Conservation (phyloP, 2,113 vertebrate species). For the Alouatta palliata region DNA sequence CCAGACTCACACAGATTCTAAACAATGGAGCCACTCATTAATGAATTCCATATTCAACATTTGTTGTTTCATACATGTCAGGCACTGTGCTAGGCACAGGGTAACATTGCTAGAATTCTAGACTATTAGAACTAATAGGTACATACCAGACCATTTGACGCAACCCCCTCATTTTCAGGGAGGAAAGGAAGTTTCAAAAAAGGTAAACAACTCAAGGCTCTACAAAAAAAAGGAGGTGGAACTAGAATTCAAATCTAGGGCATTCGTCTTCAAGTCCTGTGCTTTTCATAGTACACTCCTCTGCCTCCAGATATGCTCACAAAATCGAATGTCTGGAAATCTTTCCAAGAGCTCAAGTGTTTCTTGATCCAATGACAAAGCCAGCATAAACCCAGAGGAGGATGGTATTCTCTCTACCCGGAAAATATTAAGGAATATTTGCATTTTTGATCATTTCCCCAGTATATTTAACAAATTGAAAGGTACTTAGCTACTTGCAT, state of each 20-base stretch:
- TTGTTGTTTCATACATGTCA: not conserved
- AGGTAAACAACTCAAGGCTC: not conserved
- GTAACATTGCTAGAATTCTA: not conserved
- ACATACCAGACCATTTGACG: not conserved
- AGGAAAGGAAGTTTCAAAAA: not conserved
- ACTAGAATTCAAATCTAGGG: not conserved
- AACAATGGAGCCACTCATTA: not conserved
- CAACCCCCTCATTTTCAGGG: not conserved
- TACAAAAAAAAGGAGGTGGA: not conserved
- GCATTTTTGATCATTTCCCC: not conserved
- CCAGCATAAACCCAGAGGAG: not conserved
- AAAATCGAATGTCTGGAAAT: not conserved
- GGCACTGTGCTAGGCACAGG: not conserved
- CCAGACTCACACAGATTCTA: not conserved
- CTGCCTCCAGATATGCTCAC: not conserved
- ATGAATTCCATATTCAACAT: not conserved
- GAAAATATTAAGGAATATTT: not conserved
- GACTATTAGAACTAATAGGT: not conserved
- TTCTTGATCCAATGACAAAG: not conserved
- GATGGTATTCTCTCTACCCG: not conserved
- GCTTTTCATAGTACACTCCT: not conserved
- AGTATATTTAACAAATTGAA: not conserved
- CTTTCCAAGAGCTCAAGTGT: not conserved
- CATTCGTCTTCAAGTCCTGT: not conserved
- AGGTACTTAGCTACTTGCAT: not conserved